These are phyloP conservation scores for Hermaeophaga mercurialis DNA, from an alignment of 2,888 invertebrate species.

Conservation along the genomic window DNA sequence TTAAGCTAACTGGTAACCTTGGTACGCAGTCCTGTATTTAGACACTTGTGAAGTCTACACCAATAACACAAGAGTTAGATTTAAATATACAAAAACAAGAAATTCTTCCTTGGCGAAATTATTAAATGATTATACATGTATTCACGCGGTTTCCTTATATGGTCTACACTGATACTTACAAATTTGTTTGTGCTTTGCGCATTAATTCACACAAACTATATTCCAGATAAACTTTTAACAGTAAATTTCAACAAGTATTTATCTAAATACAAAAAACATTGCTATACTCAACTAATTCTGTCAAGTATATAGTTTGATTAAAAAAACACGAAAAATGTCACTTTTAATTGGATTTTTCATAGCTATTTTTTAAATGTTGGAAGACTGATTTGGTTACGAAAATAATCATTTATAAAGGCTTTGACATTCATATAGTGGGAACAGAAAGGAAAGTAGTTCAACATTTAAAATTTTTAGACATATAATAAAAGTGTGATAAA, in stretches of 20 bases:
- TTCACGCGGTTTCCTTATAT: conserved; percentile 23
- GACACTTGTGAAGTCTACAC: too few relatives aligned
- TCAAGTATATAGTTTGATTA: conserved; percentile 29
- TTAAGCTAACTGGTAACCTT: too few relatives aligned
- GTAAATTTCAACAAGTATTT: conserved; percentile 44
- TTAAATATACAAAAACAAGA: not conserved
- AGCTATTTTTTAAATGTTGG: not conserved
- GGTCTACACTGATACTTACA: conserved; percentile 33
- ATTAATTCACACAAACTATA: conserved; percentile 34
- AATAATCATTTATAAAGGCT: too few relatives aligned
- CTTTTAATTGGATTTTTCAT: too few relatives aligned
- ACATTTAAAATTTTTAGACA: too few relatives aligned
- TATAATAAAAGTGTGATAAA: too few relatives aligned
- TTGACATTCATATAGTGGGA: too few relatives aligned
- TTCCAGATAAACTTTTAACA: conserved; percentile 44
- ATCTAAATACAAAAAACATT: conserved; percentile 38
- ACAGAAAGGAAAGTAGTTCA: too few relatives aligned
- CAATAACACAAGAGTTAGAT: too few relatives aligned
- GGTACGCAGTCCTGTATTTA: too few relatives aligned
- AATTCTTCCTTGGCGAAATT: not conserved
- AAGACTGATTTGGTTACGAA: too few relatives aligned
- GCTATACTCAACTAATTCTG: conserved; percentile 23
- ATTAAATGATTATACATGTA: conserved; percentile 23
- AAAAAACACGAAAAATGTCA: conserved; percentile 13
- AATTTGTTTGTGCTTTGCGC: conserved; percentile 26